Evolutionary conservation across 2,113 vertebrate species (phyloP), one percentile per base, ranked within the genome.

Genomic region (Thryonomys swinderianus): DNA sequence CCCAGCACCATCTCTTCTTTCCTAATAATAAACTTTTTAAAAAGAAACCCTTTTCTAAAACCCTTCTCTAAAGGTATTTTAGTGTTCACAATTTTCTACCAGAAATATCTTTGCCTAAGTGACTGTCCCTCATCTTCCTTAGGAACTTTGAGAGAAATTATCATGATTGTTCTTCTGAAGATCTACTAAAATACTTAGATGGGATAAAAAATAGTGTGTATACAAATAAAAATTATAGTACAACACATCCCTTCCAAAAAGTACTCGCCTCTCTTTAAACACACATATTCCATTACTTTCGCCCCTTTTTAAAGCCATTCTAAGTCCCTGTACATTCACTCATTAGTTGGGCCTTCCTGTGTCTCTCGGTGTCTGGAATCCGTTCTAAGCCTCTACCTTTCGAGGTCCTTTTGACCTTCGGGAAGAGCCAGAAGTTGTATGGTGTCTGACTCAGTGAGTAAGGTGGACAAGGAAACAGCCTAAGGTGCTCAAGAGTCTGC

Each of bases 71-170:
- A 92, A 66, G 34, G 3, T 32, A 51, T 14, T 61, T 87, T 10
- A 53, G 34, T 34, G 17, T 62, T 92, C 79, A 83, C 21, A 69
- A 21, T 73, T 82, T 91, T 93, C 66, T 76, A 14, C 34, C 25
- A n/a, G 16, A 93, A 85, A 55, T 73, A 16, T 79, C 34, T 85
- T 85, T 85, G 10, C 42, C 73, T 94, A 84, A 76, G 25, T 85
- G 30, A 73, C 42, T 69, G 1, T 69, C 13, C 1, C 3, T 86
- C 89, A 20, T 40, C 7, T 42, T 91, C 76, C 53, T 92, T 85
- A 23, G 30, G 42, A 88, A 84, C 7, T 10, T 45, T 73, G 30
- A 48, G 51, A 86, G 40, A 86, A 83, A 92, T 73, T 59, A 87
- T 73, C 40, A 90, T 59, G 7, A 85, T 40, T 73, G 45, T 69